Percentiles rank a stretch among this genome's conserved stretches.
Conservation (phyloP, 2,113 vertebrate species). For the Forbesichthys agassizii region DNA sequence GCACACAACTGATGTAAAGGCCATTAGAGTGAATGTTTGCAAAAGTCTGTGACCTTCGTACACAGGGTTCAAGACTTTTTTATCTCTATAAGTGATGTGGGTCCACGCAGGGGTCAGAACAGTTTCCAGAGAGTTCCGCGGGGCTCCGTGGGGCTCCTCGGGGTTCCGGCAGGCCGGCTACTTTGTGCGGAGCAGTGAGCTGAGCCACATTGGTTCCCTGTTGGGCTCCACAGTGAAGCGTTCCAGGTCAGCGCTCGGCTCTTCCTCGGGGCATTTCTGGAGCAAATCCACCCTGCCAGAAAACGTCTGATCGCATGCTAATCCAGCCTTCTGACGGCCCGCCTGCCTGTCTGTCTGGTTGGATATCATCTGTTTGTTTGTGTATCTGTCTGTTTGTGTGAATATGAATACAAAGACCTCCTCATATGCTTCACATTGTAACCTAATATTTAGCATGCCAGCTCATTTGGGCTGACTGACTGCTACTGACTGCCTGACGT, state of each 20-base stretch:
- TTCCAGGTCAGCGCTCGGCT: constrained; percentile 43
- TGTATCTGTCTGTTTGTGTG: background rate
- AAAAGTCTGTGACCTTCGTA: background rate
- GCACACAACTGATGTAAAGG: too few relatives aligned
- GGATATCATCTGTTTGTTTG: background rate
- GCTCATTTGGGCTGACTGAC: constrained; percentile 18
- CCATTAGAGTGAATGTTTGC: too few relatives aligned
- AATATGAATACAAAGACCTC: constrained; percentile 49
- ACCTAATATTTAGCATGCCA: constrained; percentile 25
- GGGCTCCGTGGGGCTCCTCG: too few relatives aligned
- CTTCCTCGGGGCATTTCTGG: constrained; percentile 54
- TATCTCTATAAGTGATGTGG: constrained; percentile 10
- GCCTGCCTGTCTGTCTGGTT: background rate
- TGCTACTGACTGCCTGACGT: background rate
- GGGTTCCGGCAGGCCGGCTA: constrained; percentile 11
- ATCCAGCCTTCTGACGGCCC: constrained; percentile 19
- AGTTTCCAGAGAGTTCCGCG: background rate
- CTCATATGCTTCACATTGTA: constrained; percentile 29
- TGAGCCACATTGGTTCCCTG: constrained; percentile 1
- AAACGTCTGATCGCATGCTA: constrained; percentile 37
- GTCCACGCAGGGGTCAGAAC: background rate
- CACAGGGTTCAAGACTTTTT: background rate
- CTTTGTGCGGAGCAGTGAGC: constrained; percentile 34
- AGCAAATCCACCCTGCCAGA: constrained; percentile 35
- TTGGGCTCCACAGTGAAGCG: constrained; percentile 33